Evolutionary conservation across 2,888 invertebrate species (phyloP).

Genomic region (Thysanoteuthis rhombus): DNA sequence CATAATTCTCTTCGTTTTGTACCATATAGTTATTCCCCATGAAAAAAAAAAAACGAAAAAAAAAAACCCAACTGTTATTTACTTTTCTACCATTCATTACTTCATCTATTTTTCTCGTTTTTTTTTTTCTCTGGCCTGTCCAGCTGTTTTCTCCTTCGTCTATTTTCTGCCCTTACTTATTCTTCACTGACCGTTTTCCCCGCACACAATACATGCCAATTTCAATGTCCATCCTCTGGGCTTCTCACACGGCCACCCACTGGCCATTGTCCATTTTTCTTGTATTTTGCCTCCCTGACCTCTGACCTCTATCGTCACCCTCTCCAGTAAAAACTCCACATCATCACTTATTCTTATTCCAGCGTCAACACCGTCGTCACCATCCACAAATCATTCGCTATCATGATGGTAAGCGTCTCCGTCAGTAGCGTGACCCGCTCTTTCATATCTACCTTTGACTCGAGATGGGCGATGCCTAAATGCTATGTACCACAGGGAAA

Average conservation of each 20-base stretch:
- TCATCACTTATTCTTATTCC: not conserved
- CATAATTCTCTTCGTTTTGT: not conserved
- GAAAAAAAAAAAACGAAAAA: not conserved
- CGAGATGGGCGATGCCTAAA: not conserved
- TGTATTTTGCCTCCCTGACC: not conserved
- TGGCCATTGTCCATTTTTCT: not conserved
- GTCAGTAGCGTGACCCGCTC: not conserved
- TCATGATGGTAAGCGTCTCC: not conserved
- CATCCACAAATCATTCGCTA: not conserved
- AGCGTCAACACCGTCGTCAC: not conserved
- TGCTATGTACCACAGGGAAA: not conserved
- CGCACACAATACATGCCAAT: not conserved
- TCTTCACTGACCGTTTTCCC: not conserved
- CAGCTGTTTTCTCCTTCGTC: not conserved
- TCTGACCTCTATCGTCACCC: slow-evolving; percentile 12
- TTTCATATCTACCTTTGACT: not conserved
- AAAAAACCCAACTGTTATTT: not conserved
- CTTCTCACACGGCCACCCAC: slow-evolving; percentile 12
- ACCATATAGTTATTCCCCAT: not conserved
- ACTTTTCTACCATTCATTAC: not conserved
- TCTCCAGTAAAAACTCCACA: not conserved
- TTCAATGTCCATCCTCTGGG: not conserved
- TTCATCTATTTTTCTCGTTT: no score
- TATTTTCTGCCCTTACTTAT: not conserved
- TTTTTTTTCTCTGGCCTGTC: not conserved